Conservation (phyloP, 2,888 invertebrate genomes). For the Rhagonycha lutea region DNA sequence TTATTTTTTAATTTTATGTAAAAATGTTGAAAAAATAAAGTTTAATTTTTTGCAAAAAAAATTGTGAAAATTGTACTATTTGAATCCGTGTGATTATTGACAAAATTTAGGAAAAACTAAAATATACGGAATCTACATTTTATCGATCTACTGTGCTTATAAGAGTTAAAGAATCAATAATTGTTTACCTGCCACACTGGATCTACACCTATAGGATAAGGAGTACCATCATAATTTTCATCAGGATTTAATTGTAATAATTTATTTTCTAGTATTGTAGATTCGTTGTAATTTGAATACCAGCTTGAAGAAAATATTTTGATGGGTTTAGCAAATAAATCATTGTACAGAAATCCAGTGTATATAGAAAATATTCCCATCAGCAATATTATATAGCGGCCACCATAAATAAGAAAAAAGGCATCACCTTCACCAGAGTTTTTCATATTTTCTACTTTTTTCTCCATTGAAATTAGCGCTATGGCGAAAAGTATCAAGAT, state of each 20-base stretch:
- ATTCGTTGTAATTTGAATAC: slow-evolving; percentile 46
- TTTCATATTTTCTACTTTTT: slow-evolving; percentile 69
- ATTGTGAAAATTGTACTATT: too few species aligned
- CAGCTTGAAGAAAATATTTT: slow-evolving; percentile 74
- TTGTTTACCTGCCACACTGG: slow-evolving; percentile 66
- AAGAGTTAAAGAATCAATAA: neutral
- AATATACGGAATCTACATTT: too few species aligned
- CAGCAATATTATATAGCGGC: slow-evolving; percentile 76
- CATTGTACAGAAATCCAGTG: slow-evolving; percentile 79
- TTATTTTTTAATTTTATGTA: too few species aligned
- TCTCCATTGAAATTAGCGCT: slow-evolving; percentile 83
- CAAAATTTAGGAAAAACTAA: too few species aligned
- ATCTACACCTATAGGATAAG: slow-evolving; percentile 75
- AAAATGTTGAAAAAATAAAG: too few species aligned
- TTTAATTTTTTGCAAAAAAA: too few species aligned
- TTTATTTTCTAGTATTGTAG: slow-evolving; percentile 35
- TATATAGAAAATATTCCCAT: slow-evolving; percentile 82
- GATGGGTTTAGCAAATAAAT: slow-evolving; percentile 75
- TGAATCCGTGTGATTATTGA: too few species aligned
- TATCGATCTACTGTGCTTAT: too few species aligned
- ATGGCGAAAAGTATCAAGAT: slow-evolving; percentile 82
- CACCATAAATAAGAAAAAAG: slow-evolving; percentile 74
- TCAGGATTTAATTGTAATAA: slow-evolving; percentile 56
- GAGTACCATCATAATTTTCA: slow-evolving; percentile 52
- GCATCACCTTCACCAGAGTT: slow-evolving; percentile 68